Evolutionary conservation across 1,140 invertebrate genomes (phyloP), one percentile per base, ranked within the genome.

Genomic region (Brachionus rubens): DNA sequence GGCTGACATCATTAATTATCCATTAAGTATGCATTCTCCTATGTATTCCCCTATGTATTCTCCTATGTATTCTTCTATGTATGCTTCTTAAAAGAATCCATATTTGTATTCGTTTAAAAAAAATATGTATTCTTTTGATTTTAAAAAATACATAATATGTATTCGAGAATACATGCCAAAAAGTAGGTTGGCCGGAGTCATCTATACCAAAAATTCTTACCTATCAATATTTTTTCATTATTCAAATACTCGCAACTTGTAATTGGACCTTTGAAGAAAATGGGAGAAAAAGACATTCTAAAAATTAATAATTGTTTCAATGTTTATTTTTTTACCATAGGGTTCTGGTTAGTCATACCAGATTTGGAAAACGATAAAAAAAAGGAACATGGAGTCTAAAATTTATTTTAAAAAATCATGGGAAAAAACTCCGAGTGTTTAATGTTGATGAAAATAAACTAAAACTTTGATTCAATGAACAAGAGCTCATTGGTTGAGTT

Each of bases 201-300:
- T n/a, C n/a, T n/a, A n/a, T 41, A 40, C 14, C 3, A 62, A 43
- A 43, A 43, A 28, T 26, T 43, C 9, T 65, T 43, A 65, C 59
- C 36, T 43, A 65, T 43, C 12, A 65, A 41, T 43, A 65, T 65
- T 65, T 43, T 65, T 41, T 65, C 9, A 5, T 26, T 26, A 14
- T 65, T 24, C 10, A 65, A 24, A 26, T 65, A 65, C 43, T 65
- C 40, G 19, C 59, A 65, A 21, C 59, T 65, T 12, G 36, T 65
- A 43, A 65, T 65, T 3, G 59, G 59, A 21, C 59, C 59, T 65
- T 65, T 65, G 14, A 24, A 65, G 43, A 65, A 65, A 0, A 65
- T 1, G 9, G 59, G 40, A 7, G 10, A 46, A 26, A 65, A n/a
- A 43, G 40, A 36, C 59, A 65, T 65, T 14, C 24, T 65, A n/a